Evolutionary conservation across 2,113 vertebrate genomes (phyloP), one percentile per base, ranked within the genome.

Genomic region (Mustela nigripes): DNA sequence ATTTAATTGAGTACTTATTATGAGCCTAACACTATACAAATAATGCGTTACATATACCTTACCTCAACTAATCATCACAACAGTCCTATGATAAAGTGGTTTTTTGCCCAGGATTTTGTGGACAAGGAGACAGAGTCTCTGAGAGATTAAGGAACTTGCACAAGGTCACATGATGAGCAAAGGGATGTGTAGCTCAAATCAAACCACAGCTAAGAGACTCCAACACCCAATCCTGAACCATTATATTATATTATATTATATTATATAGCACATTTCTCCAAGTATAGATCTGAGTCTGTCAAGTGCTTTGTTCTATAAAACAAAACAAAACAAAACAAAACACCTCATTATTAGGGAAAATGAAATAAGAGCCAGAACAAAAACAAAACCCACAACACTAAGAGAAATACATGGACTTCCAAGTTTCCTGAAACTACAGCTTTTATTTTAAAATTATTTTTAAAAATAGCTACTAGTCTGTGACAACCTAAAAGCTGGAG

Each of bases 351-450:
- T 39, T 16, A 82, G 3, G 5, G 9, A 89, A 80, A 84, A 84
- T 12, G 69, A 73, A 92, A 50, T 16, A 83, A 50, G 60, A 91
- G 11, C 18, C 89, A 73, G 83, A 71, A 60, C 4, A 63, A 60
- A 60, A 7, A 78, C 5, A 83, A 12, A 91, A 53, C 11, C 16
- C 22, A 76, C 1, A 81, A 76, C 4, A 39, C 33, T 2, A 36
- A 90, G 74, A 95, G 7, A 91, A 65, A 82, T 36, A 48, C 8
- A 3, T 24, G 19, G n/a, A 50, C 24, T 74, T 95, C 9, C 22
- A 86, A n/a, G 14, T 92, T 96, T 45, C 31, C 53, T 82, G 67
- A 80, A 96, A 79, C 39, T 33, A 36, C 73, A 45, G 48, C 56
- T 73, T 86, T 14, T 45, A 67, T 91, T 89, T 94, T 58, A 80